Percentiles rank a stretch among this genome's conserved stretches.
Conservation (phyloP, 1,140 invertebrate genomes). For the Notospermus geniculatus region DNA sequence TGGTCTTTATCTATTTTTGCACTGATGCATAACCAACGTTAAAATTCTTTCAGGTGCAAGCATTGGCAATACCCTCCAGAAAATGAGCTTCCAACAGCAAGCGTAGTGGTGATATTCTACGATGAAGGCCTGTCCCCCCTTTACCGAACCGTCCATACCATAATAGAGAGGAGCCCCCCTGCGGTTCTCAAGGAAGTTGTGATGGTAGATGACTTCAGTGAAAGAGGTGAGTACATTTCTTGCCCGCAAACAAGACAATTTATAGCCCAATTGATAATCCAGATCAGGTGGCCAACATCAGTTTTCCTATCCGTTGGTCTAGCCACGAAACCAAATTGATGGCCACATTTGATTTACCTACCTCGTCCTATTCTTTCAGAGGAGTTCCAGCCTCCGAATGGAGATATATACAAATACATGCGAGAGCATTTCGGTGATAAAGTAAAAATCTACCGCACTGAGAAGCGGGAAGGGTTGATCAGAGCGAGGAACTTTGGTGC, state of each 20-base stretch:
- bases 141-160: constrained; percentile 92
- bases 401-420: too few species aligned
- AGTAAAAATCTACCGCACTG: constrained; percentile 76
- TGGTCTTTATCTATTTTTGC: too few species aligned
- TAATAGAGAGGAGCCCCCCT: constrained; percentile 87
- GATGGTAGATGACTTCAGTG: constrained; percentile 96
- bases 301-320: background rate
- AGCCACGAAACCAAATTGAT: too few species aligned
- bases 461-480: constrained; percentile 84
- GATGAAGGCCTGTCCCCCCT: constrained; percentile 95
- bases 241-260: too few species aligned
- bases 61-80: constrained; percentile 90
- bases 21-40: too few species aligned
- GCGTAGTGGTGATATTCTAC: constrained; percentile 97
- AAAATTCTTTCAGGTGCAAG: constrained; percentile 76
- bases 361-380: too few species aligned
- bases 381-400: too few species aligned
- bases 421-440: constrained; percentile 73
- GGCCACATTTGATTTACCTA: too few species aligned
- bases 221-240: constrained; percentile 68
- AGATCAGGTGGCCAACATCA: background rate
- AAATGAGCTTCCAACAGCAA: constrained; percentile 75
- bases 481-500: constrained; percentile 90
- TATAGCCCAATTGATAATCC: background rate
- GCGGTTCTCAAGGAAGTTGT: constrained; percentile 91